Conservation (phyloP, 2,113 vertebrate genomes). For the Austrofundulus limnaeus region DNA sequence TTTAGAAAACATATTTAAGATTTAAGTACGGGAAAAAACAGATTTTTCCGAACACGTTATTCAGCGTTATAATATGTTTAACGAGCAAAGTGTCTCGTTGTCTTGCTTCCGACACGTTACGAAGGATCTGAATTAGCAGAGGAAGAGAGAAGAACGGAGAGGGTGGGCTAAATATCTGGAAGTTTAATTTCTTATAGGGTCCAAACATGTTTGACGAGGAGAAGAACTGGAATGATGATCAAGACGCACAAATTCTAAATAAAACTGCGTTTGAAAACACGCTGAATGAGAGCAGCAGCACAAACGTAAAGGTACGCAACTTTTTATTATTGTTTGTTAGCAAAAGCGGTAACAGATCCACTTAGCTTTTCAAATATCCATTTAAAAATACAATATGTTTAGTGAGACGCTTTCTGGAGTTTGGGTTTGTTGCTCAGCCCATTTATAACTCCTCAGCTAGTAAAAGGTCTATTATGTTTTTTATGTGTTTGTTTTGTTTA, state of each 20-base stretch:
- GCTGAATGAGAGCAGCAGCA: constrained; percentile 10
- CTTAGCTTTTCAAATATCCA: too few species aligned
- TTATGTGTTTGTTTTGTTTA: not conserved
- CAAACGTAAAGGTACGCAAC: constrained; percentile 40
- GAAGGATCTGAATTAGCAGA: too few species aligned
- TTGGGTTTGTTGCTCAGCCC: too few species aligned
- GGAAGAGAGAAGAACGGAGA: not conserved
- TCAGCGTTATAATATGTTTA: not conserved
- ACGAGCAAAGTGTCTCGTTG: not conserved
- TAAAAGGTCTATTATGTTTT: too few species aligned
- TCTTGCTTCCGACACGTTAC: not conserved
- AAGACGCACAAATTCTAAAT: constrained; percentile 31
- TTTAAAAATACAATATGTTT: too few species aligned
- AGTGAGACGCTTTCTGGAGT: too few species aligned
- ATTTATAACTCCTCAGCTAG: not conserved
- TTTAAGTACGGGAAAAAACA: not conserved
- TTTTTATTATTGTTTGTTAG: not conserved
- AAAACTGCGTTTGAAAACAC: constrained; percentile 8
- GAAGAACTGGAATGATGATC: constrained; percentile 76
- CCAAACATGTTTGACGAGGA: constrained; percentile 78
- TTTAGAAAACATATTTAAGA: not conserved
- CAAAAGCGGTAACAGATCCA: too few species aligned
- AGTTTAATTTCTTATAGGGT: not conserved
- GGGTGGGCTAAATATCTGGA: not conserved
- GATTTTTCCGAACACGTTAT: not conserved